Percentiles rank a stretch among this genome's conserved stretches.
Conservation (phyloP, 2,113 vertebrate genomes). For the Atractosteus spatula region DNA sequence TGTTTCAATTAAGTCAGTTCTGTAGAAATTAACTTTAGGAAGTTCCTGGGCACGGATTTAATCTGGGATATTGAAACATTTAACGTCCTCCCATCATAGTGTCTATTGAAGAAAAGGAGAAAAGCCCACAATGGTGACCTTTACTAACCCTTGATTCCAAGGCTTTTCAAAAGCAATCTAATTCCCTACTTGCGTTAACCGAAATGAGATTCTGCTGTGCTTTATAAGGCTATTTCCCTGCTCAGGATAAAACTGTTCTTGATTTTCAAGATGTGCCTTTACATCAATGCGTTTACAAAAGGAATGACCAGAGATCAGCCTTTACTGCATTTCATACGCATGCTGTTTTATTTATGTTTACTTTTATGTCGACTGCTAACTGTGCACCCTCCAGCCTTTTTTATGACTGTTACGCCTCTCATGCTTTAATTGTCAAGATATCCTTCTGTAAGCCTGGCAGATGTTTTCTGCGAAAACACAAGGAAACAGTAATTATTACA, state of each 20-base stretch:
- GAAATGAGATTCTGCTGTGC: neutral
- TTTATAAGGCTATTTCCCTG: neutral
- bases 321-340: neutral
- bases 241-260: neutral
- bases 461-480: conserved; percentile 20
- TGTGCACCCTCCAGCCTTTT: neutral
- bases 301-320: neutral
- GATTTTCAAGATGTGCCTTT: neutral
- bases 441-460: conserved; percentile 6
- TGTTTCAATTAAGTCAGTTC: neutral
- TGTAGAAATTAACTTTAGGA: neutral
- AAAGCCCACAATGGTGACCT: neutral
- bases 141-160: neutral
- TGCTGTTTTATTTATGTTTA: neutral
- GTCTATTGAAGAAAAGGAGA: too few relatives aligned
- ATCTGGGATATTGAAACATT: neutral
- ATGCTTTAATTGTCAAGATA: conserved; percentile 12
- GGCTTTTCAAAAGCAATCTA: neutral
- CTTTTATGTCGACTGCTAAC: neutral
- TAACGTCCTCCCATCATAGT: neutral
- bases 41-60: neutral
- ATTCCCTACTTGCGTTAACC: neutral
- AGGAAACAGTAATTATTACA: conserved; percentile 26
- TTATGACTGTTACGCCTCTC: neutral
- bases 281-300: neutral